A percentile compares a stretch with the other conserved stretches of the same genome.
phyloP scores from a whole-genome alignment of 1,140 invertebrate genomes.

The Cotesia vestalis region DNA sequence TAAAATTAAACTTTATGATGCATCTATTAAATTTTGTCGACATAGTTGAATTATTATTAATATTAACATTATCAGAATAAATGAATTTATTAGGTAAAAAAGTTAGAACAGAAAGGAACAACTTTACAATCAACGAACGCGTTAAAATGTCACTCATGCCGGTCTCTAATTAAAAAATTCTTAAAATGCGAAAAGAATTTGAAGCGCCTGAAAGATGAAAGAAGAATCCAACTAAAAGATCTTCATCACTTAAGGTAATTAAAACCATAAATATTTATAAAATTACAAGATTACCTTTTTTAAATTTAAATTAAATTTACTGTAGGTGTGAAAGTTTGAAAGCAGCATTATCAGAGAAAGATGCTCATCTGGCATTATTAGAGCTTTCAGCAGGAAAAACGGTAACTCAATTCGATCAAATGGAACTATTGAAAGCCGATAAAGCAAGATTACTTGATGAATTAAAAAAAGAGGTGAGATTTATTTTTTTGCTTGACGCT shows the following conservation, averaged over 20 bases:
- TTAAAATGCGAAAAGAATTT: constrained; percentile 70
- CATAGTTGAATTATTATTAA: not conserved
- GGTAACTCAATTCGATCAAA: constrained; percentile 70
- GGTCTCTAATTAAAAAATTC: constrained; percentile 69
- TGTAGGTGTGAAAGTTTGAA: constrained; percentile 82
- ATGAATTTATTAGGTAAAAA: constrained; percentile 71
- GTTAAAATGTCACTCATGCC: constrained; percentile 74
- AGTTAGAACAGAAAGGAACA: constrained; percentile 75
- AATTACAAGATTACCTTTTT: constrained; percentile 36
- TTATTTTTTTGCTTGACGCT: not conserved
- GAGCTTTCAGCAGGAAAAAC: constrained; percentile 80
- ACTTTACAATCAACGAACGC: constrained; percentile 74
- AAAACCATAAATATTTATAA: not conserved
- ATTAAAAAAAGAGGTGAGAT: constrained; percentile 74
- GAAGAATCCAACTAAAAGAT: constrained; percentile 76
- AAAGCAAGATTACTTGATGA: constrained; percentile 72
- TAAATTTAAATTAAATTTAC: constrained; percentile 7
- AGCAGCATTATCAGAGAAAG: constrained; percentile 85
- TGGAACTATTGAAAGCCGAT: constrained; percentile 72
- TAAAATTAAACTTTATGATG: too few relatives aligned
- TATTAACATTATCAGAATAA: not conserved
- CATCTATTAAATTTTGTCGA: too few relatives aligned
- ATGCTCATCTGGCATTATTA: constrained; percentile 82
- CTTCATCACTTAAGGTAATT: constrained; percentile 82
- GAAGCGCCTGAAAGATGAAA: constrained; percentile 68